These are phyloP conservation scores for Delia radicum DNA, from an alignment of 1,140 invertebrate genomes.

Conservation along the genomic window DNA sequence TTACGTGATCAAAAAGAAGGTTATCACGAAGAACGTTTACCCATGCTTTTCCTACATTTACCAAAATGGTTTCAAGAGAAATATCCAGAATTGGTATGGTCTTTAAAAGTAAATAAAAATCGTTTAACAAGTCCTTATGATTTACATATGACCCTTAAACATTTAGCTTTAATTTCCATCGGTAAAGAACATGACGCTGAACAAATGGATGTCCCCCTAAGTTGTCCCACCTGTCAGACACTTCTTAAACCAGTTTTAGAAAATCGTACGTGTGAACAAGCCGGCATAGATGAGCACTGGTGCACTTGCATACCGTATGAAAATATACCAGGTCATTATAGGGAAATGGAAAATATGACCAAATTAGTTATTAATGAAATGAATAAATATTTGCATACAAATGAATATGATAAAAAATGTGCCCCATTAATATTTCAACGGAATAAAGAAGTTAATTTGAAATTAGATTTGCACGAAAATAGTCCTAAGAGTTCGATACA, in stretches of 20 bases:
- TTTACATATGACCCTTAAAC: slow-evolving; percentile 62
- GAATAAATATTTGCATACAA: not conserved
- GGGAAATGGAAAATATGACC: not conserved
- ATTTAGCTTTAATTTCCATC: slow-evolving; percentile 33
- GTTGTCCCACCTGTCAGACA: slow-evolving; percentile 65
- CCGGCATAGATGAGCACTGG: slow-evolving; percentile 70
- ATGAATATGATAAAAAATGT: not conserved
- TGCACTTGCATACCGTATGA: slow-evolving; percentile 66
- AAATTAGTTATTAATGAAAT: not conserved
- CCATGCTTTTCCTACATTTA: slow-evolving; percentile 74
- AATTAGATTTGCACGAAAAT: not conserved
- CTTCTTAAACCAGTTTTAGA: slow-evolving; percentile 64
- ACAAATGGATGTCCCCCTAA: slow-evolving; percentile 16
- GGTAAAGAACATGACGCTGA: not conserved
- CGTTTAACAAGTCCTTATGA: slow-evolving; percentile 80
- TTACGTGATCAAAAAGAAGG: slow-evolving; percentile 67
- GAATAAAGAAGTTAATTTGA: not conserved
- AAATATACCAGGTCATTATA: not conserved
- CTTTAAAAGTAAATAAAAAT: slow-evolving; percentile 68
- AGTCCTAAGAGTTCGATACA: not conserved
- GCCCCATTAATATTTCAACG: not conserved
- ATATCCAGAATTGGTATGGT: slow-evolving; percentile 63
- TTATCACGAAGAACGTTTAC: slow-evolving; percentile 82
- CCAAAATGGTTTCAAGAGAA: slow-evolving; percentile 69
- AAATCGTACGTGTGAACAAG: slow-evolving; percentile 68